Evolutionary conservation across 2,888 invertebrate genomes (phyloP).

Genomic region (Epirrhoe alternata): DNA sequence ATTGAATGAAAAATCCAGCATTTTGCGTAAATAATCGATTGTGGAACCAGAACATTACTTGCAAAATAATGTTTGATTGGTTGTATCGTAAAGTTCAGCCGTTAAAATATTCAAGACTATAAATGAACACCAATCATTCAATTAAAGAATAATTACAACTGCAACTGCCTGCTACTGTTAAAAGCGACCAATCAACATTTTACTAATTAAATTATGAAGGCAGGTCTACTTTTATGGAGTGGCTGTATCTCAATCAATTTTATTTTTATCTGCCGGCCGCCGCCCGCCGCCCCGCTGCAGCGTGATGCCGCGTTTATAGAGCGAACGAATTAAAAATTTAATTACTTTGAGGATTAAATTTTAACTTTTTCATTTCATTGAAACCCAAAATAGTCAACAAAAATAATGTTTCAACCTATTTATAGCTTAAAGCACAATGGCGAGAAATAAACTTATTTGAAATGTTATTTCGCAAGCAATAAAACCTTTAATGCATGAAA

Average conservation of each 20-base stretch:
- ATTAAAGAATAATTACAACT: conserved; percentile 25
- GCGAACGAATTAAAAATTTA: conserved; percentile 58
- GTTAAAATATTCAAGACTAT: conserved; percentile 20
- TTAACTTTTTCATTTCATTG: conserved; percentile 19
- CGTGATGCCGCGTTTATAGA: conserved; percentile 40
- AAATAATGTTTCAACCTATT: not conserved
- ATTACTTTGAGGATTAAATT: conserved; percentile 55
- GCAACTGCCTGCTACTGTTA: conserved; percentile 37
- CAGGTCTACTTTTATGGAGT: conserved; percentile 34
- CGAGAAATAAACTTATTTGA: not conserved
- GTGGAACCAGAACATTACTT: conserved; percentile 6
- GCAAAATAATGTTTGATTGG: conserved; percentile 2
- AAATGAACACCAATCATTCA: conserved; percentile 25
- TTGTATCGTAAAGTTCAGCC: conserved; percentile 1
- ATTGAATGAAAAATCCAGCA: not conserved
- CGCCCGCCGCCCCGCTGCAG: conserved; percentile 25
- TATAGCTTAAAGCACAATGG: not conserved
- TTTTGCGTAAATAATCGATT: not conserved
- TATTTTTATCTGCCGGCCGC: conserved; percentile 19
- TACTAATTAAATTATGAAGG: conserved; percentile 39
- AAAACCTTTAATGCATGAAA: not conserved
- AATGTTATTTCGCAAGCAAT: not conserved
- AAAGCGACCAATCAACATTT: conserved; percentile 38
- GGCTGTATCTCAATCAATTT: conserved; percentile 38
- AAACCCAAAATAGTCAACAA: not conserved